Evolutionary conservation across 2,797 vertebrate genomes (phyloP), one percentile per base, ranked within the genome.

Genomic region (Chanos chanos): DNA sequence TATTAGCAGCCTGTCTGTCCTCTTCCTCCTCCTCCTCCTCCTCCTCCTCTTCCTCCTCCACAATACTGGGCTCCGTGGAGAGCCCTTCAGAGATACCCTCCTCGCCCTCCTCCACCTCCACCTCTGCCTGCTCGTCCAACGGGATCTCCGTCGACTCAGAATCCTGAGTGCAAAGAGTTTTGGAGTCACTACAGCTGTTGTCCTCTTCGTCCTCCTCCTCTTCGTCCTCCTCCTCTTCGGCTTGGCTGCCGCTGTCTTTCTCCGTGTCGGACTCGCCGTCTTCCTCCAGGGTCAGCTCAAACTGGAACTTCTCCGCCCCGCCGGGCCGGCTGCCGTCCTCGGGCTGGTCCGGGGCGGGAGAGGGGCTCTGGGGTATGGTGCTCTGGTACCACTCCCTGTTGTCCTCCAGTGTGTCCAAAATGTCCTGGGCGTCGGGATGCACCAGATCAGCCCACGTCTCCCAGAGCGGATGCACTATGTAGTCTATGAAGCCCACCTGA

Each of bases 81-180:
- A 77, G 81, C 27, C 69, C 62, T 15, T 78, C 70, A 13, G 56
- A 64, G 9, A 18, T 57, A 3, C 53, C 76, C 24, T 76, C 85
- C 4, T 80, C 86, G 9, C 78, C 88, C 9, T 79, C 86, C 0
- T 81, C 86, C 18, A 74, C 62, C 55, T 89, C 90, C 65, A 87
- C 91, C 5, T 88, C 90, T 6, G 82, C 85, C 77, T 92, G 90
- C 13, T 92, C 91, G 6, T 92, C 89, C 34, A 91, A 82, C 41
- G 82, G 88, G 61, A 91, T 91, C 75, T 93, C 91, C 4, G 91
- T 89, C 41, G 90, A 92, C 80, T 92, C 89, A 0, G 91, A 92
- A 81, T 92, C 89, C 66, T 92, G 92, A 27, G 91, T 92, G 65
- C 91, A 92, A 70, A 93, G 88, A 4, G 91, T 93, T 80, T 92